phyloP scores from a whole-genome alignment of 1,140 invertebrate genomes.

The Sitophilus oryzae region DNA sequence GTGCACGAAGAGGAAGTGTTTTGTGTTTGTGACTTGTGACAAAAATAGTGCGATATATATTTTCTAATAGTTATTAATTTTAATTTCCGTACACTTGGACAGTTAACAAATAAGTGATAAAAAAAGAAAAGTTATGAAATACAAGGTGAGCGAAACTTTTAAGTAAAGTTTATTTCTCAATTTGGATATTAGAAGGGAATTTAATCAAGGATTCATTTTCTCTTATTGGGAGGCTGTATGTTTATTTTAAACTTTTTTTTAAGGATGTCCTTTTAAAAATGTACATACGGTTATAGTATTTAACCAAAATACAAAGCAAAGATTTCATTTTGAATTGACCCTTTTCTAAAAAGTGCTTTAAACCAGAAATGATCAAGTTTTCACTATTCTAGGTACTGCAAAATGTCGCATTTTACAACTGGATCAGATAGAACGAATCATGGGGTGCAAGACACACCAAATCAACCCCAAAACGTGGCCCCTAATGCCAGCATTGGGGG shows the following conservation, averaged over 20 bases:
- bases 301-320: too few relatives aligned
- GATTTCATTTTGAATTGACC: neutral
- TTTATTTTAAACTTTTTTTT: neutral
- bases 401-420: conserved; percentile 33
- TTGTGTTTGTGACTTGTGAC: conserved; percentile 4
- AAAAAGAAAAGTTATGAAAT: conserved; percentile 15
- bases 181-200: neutral
- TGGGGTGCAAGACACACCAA: conserved; percentile 3
- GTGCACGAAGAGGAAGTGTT: neutral
- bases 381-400: conserved; percentile 13
- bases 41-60: neutral
- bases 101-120: neutral
- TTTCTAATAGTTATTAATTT: neutral
- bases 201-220: conserved; percentile 5
- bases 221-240: neutral
- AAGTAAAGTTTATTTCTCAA: neutral
- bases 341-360: neutral
- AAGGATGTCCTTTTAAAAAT: neutral
- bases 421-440: conserved; percentile 17
- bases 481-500: conserved; percentile 1
- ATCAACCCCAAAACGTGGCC: neutral
- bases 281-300: neutral
- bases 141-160: conserved; percentile 7
- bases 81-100: neutral
- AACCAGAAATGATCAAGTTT: too few relatives aligned